Evolutionary conservation across 2,888 invertebrate genomes (phyloP).

Genomic region (Athalia cordata): DNA sequence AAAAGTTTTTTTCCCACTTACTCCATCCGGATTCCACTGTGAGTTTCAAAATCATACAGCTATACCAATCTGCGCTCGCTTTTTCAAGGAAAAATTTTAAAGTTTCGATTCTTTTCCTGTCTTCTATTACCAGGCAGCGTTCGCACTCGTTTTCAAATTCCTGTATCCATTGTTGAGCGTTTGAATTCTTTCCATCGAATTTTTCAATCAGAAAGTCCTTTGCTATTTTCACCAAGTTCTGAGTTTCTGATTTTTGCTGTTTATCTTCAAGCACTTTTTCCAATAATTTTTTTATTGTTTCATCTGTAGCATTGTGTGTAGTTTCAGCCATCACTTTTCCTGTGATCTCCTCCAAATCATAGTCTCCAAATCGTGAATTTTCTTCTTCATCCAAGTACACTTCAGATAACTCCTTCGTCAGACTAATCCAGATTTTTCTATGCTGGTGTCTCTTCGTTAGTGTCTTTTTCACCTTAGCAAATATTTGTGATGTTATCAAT

Average conservation of each 20-base stretch:
- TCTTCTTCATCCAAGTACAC: conserved; percentile 49
- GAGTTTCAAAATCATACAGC: conserved; percentile 26
- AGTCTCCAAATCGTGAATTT: conserved; percentile 48
- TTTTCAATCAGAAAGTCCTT: conserved; percentile 45
- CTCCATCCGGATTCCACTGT: conserved; percentile 20
- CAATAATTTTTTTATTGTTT: no score
- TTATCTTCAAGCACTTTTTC: no score
- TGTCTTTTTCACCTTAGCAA: conserved; percentile 50
- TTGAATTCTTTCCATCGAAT: conserved; percentile 45
- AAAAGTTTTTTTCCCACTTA: conserved; percentile 31
- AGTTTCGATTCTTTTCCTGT: conserved; percentile 43
- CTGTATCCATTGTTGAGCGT: conserved; percentile 54
- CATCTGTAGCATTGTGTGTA: no score
- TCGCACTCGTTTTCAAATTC: conserved; percentile 55
- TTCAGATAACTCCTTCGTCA: conserved; percentile 47
- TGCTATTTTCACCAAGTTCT: conserved; percentile 38
- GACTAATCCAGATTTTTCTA: conserved; percentile 50
- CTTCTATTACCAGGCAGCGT: conserved; percentile 48
- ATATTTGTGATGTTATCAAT: conserved; percentile 43
- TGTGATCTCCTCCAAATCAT: conserved; percentile 46
- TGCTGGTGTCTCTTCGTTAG: conserved; percentile 50
- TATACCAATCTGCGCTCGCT: conserved; percentile 4
- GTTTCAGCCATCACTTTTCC: no score
- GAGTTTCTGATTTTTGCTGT: conserved; percentile 27
- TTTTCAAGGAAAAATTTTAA: conserved; percentile 32